Evolutionary conservation across 2,797 vertebrate genomes (phyloP).

Genomic region (Botia kubotai): DNA sequence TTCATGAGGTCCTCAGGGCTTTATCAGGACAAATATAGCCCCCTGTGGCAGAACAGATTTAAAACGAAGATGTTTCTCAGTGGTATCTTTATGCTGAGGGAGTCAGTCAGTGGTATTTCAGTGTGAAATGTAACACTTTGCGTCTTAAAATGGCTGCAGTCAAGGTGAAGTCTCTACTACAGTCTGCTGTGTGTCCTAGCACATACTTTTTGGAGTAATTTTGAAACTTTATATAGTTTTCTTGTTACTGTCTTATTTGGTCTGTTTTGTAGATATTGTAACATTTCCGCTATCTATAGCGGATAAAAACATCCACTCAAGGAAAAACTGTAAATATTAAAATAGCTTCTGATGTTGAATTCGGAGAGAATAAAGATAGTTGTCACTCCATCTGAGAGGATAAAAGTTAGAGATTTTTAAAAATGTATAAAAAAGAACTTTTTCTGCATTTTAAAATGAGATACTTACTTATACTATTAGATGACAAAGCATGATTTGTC

Average conservation of each 20-base stretch:
- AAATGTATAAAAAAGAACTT: too few species aligned
- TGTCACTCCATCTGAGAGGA: too few species aligned
- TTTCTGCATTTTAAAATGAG: too few species aligned
- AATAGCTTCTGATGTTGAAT: too few species aligned
- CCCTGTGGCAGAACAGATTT: background rate
- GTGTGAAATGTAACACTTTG: conserved; percentile 53
- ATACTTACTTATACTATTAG: background rate
- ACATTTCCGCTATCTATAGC: too few species aligned
- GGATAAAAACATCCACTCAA: too few species aligned
- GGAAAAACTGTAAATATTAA: too few species aligned
- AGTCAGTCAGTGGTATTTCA: conserved; percentile 33
- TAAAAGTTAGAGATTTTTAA: too few species aligned
- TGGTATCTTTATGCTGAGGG: conserved; percentile 8
- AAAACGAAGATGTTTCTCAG: conserved; percentile 22
- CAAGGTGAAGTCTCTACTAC: conserved; percentile 13
- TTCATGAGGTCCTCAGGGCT: conserved; percentile 12
- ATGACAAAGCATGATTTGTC: background rate
- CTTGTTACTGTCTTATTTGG: background rate
- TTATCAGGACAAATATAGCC: conserved; percentile 35
- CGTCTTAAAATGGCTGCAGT: conserved; percentile 13
- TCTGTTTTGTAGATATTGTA: too few species aligned
- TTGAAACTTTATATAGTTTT: background rate
- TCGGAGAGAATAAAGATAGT: too few species aligned
- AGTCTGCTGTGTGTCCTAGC: background rate
- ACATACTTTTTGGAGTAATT: background rate